Base-by-base conservation (phyloP, 2,888 invertebrate species). In the Unio delphinus region DNA sequence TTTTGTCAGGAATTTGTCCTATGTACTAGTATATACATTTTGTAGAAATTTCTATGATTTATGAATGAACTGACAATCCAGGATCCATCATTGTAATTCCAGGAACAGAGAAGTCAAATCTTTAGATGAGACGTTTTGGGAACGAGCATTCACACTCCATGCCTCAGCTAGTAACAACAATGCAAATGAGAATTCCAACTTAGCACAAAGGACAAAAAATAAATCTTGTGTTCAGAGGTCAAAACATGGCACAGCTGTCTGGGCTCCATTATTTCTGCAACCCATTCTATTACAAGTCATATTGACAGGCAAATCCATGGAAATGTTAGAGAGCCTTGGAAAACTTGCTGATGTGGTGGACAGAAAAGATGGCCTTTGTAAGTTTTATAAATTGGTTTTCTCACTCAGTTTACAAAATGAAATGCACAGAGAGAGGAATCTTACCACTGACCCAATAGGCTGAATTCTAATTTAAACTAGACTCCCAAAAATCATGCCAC, bases 241-340 rank as follows among this genome's bases (percentile, higher is more conserved):
- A 54, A 69, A 72, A 23, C 73, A 74, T 68, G 59, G 63, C 56
- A 72, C 73, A 45, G 56, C 75, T 57, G 76, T 72, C 67, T 82
- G 74, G 76, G 78, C 80, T 1, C 84, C 86, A 17, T 75, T 74
- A 65, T 88, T 89, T 70, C 72, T 89, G 65, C 78, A 81, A 62
- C 86, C 87, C 5, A 79, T 88, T 28, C 70, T 89, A 34, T 73
- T 78, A 58, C 78, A 88, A 65, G 77, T 88, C 18, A 80, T 88
- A 2, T 70, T 86, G 68, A 86, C 88, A 1, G 89, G 89, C 7
- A 89, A 89, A 68, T 89, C 89, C 4, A 87, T 88, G 87, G 88
- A 88, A 73, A 80, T 89, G 79, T 75, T 89, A 55, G 81, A 87
- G 64, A 81, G 79, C 6, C 76, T 89, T 3, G 88, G 88, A 1